phyloP scores from a whole-genome alignment of 2,888 invertebrate species.

The Amitus sp. region DNA sequence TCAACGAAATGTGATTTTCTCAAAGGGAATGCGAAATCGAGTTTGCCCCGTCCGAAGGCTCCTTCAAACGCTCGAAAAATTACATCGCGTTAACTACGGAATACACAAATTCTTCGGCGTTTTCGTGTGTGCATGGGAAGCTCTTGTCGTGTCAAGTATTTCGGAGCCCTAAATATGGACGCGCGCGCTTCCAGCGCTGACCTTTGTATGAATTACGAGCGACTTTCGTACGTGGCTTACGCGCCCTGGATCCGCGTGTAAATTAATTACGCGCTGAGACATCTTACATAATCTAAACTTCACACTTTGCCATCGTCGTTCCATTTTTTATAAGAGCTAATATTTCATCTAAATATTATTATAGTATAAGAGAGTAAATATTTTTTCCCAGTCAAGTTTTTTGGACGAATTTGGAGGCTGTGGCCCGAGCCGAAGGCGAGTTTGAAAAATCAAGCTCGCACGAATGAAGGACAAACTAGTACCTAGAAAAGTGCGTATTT shows the following conservation, averaged over 20 bases:
- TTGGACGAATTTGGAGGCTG: too few species aligned
- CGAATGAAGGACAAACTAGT: too few species aligned
- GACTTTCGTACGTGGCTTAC: not conserved
- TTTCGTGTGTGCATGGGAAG: not conserved
- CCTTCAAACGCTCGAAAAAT: not conserved
- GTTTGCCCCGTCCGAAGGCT: not conserved
- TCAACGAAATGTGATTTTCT: constrained; percentile 2
- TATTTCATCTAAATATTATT: too few species aligned
- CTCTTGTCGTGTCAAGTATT: not conserved
- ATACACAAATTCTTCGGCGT: not conserved
- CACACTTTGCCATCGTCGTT: too few species aligned
- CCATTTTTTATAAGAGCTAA: too few species aligned
- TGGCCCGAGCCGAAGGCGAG: too few species aligned
- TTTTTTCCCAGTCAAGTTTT: too few species aligned
- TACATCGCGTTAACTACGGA: not conserved
- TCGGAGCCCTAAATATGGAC: not conserved
- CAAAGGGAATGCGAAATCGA: not conserved
- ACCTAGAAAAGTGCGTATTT: too few species aligned
- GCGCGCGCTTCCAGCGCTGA: not conserved
- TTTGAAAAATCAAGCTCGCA: too few species aligned
- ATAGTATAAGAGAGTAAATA: too few species aligned
- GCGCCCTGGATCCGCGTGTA: not conserved
- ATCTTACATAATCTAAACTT: too few species aligned
- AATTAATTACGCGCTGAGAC: not conserved
- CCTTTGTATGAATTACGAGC: not conserved